Evolutionary conservation across 2,113 vertebrate genomes (phyloP), one percentile per base, ranked within the genome.

Genomic region (Oreochromis aureus): DNA sequence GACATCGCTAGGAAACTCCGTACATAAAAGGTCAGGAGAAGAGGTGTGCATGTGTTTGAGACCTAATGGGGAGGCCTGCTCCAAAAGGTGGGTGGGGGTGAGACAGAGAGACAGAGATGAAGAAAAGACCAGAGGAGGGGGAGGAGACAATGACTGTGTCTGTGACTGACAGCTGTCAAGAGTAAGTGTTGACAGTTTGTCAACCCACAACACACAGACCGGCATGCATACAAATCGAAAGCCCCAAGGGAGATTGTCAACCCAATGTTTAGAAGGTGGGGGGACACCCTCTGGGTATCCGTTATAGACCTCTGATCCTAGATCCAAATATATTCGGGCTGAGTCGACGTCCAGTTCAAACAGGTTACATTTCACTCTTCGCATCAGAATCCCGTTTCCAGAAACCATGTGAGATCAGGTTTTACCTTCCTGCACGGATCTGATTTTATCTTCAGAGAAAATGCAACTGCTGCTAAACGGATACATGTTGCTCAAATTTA

Each of bases 121-220:
- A 79, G 13, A 55, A 58, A 59, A 81, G 22, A 44, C 7, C 80
- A 81, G 44, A 76, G 22, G 66, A 32, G 86, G 91, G 81, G 84
- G 80, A 63, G 82, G 82, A 78, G 80, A 63, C 3, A 61, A 56
- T 55, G 39, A 90, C 59, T 89, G 80, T 44, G 44, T 54, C 69
- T 78, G 81, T 92, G 93, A 95, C 56, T 94, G 95, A 94, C 94
- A 95, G 92, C 89, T 94, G 95, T 96, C 94, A 93, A 71, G 85
- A 53, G 83, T 91, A 85, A 81, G 81, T 76, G 81, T 87, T 51
- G 22, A 86, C 92, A 87, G 94, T 92, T 93, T 90, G 86, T 81
- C 76, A 85, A 85, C 39, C 81, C 84, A 86, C 53, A 71, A 79
- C 83, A 84, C 82, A 51, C 66, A 69, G 59, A 63, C 48, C 54